These are phyloP conservation scores for Leiothrix lutea DNA, from an alignment of 2,113 vertebrate species.

Conservation along the genomic window DNA sequence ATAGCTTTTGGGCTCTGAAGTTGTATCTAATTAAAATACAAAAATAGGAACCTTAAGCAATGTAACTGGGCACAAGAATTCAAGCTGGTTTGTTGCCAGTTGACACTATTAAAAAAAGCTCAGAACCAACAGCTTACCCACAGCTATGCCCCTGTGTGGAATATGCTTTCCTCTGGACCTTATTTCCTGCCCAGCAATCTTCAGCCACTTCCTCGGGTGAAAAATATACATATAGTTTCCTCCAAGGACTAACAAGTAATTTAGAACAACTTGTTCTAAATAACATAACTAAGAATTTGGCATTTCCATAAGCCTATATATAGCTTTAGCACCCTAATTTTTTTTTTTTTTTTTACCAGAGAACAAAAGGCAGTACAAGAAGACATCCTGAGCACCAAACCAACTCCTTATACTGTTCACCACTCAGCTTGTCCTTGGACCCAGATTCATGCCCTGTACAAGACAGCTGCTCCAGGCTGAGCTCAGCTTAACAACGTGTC, in stretches of 20 bases:
- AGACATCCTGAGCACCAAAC: not conserved
- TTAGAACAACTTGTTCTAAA: not conserved
- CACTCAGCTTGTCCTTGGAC: not conserved
- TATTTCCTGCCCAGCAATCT: not conserved
- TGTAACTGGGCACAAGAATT: not conserved
- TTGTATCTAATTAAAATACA: not conserved
- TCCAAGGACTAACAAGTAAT: not conserved
- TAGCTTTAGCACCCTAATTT: not conserved
- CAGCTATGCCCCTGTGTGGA: not conserved
- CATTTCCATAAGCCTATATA: not conserved
- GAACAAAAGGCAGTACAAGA: not conserved
- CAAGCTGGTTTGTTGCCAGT: not conserved
- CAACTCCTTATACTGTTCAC: not conserved
- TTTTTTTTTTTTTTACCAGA: no score
- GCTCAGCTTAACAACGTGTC: not conserved
- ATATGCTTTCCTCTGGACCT: not conserved
- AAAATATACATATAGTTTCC: not conserved
- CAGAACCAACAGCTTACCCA: not conserved
- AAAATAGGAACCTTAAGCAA: not conserved
- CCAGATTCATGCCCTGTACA: not conserved
- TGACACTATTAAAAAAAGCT: not conserved
- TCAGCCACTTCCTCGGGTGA: not conserved
- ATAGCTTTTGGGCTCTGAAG: not conserved
- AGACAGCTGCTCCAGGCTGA: not conserved
- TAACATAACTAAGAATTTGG: not conserved